These are phyloP conservation scores for Mellivora capensis DNA, from an alignment of 2,113 vertebrate genomes.

Conservation along the genomic window DNA sequence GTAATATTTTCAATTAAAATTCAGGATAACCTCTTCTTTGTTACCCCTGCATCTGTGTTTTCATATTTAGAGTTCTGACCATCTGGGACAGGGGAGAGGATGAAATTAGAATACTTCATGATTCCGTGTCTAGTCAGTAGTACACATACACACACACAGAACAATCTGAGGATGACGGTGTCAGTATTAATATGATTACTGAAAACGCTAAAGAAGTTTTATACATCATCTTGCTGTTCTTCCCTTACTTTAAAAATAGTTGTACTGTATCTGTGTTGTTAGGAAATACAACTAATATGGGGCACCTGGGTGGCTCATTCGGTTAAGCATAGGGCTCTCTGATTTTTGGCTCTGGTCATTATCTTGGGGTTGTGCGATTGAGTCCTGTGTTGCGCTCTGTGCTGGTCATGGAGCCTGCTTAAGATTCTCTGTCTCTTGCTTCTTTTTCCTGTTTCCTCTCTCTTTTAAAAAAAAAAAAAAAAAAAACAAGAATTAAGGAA, in stretches of 20 bases:
- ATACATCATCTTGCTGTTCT: not conserved
- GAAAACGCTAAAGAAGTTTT: not conserved
- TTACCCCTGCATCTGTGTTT: not conserved
- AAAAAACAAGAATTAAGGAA: too few species aligned
- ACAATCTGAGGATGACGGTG: not conserved
- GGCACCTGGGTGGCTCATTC: not conserved
- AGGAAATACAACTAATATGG: not conserved
- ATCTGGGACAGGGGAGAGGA: not conserved
- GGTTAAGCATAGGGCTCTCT: not conserved
- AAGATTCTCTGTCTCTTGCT: too few species aligned
- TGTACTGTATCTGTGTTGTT: not conserved
- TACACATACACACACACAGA: not conserved
- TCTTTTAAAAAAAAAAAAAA: too few species aligned
- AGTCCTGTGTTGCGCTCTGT: too few species aligned
- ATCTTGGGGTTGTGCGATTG: too few species aligned
- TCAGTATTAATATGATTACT: not conserved
- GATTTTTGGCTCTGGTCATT: too few species aligned
- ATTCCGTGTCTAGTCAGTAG: not conserved
- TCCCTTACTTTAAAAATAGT: not conserved
- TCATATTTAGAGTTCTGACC: not conserved
- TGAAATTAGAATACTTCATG: not conserved
- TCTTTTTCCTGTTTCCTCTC: too few species aligned
- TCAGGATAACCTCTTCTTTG: not conserved
- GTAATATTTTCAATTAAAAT: not conserved
- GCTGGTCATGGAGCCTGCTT: too few species aligned